These are phyloP conservation scores for Papilio dardanus DNA, from an alignment of 1,140 invertebrate species.

Conservation along the genomic window DNA sequence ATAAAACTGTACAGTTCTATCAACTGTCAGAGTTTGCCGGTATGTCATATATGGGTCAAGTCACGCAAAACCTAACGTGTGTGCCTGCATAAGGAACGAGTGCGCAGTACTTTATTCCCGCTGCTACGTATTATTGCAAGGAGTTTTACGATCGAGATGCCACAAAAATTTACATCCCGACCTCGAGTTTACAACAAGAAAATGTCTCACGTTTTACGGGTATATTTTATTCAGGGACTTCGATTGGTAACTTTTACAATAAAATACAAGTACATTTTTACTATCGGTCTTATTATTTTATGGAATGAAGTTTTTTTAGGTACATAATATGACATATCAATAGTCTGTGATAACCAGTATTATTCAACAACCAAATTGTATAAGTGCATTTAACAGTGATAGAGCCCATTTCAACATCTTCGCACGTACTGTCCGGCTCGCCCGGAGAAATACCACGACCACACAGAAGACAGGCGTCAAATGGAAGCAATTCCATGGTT, in stretches of 20 bases:
- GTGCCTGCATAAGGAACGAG: background rate
- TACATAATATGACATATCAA: too few relatives aligned
- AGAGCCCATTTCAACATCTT: too few relatives aligned
- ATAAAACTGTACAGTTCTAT: too few relatives aligned
- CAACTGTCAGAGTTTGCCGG: too few relatives aligned
- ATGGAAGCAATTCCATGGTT: too few relatives aligned
- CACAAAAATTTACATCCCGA: constrained; percentile 31
- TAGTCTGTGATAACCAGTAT: too few relatives aligned
- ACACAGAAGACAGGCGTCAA: too few relatives aligned
- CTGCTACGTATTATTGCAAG: constrained; percentile 18
- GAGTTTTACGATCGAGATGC: constrained; percentile 29
- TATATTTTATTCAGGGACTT: constrained; percentile 22
- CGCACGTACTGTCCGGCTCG: too few relatives aligned
- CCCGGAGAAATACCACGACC: too few relatives aligned
- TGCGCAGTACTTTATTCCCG: background rate
- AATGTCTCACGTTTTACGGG: background rate
- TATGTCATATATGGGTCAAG: background rate
- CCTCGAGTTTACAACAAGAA: constrained; percentile 11
- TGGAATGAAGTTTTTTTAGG: background rate
- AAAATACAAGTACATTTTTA: background rate
- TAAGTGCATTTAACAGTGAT: too few relatives aligned
- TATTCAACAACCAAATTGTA: too few relatives aligned
- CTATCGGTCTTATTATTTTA: background rate
- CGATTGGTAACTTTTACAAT: background rate
- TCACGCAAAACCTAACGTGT: background rate